Base-by-base conservation (phyloP, 2,797 vertebrate species). In the Eremophila alpestris region DNA sequence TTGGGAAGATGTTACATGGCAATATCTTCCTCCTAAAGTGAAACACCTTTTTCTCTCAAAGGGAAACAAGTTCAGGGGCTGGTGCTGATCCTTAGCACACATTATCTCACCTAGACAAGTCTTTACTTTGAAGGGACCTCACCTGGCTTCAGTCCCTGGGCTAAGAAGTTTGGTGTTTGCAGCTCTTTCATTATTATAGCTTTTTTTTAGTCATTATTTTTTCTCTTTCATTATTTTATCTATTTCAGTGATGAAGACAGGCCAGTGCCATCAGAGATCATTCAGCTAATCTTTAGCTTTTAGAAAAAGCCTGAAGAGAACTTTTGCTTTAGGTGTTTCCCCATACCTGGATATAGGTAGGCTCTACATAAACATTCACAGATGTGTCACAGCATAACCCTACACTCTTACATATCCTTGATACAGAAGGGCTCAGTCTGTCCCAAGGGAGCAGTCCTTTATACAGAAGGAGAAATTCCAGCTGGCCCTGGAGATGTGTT, bases 321-420 rank as follows among this genome's bases (percentile, higher is more conserved):
- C 59, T 65, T 34, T 36, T 74, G 5, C 56, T 75, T 36, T 6
- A 36, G 45, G 19, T 58, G 26, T 60, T 75, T 55, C 45, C 21
- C 36, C 27, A 5, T 1, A 7, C 3, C 0, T 30, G 23, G 18
- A 5, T 22, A 13, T 1, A 41, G 69, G 2, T 36, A 6, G 64
- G 38, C 17, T 16, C 13, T 5, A 7, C 20, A 17, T 23, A 13
- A 40, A 6, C 36, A 19, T 22, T 51, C 29, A 21, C 17, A 4
- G 13, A 24, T 32, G 19, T 48, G 1, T 21, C n/a, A 22, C 4
- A 26, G 11, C 7, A 21, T 8, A 24, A 11, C n/a, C 22, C 27
- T 60, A 1, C 7, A 4, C 40, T 30, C 38, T 40, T 11, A 7
- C 1, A 22, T 29, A 7, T 9, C 34, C 68, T 41, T 6, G 30